These are phyloP conservation scores for Engystomops pustulosus DNA, from an alignment of 2,113 vertebrate species.

Conservation along the genomic window DNA sequence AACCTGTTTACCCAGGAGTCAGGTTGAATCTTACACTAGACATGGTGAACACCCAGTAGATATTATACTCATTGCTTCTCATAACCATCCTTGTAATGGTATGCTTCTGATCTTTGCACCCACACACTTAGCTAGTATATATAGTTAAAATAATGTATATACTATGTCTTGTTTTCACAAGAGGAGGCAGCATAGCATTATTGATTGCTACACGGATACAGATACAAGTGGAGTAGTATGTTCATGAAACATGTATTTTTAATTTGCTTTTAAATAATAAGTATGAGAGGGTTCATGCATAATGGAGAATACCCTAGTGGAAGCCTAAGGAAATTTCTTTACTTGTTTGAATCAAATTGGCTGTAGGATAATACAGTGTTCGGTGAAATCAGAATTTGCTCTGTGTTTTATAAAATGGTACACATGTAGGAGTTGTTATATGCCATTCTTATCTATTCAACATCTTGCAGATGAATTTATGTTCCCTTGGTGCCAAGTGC, in stretches of 20 bases:
- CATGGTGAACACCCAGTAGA: not conserved
- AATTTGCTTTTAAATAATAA: conserved; percentile 26
- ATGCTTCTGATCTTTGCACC: not conserved
- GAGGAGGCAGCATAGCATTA: not conserved
- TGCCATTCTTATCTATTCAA: not conserved
- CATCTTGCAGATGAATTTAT: not conserved
- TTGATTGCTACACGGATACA: not conserved
- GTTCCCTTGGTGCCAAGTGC: not conserved
- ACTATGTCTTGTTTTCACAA: not conserved
- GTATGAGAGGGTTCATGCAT: conserved; percentile 9
- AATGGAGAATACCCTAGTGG: not conserved
- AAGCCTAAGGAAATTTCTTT: conserved; percentile 9
- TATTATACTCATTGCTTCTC: conserved; percentile 1
- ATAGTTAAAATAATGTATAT: not conserved
- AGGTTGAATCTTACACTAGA: conserved; percentile 8
- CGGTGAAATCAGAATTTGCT: not conserved
- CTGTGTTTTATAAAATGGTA: conserved; percentile 11
- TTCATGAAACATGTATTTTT: conserved; percentile 28
- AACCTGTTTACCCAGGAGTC: not conserved
- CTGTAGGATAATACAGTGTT: not conserved
- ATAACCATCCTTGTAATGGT: not conserved
- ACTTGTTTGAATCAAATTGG: not conserved
- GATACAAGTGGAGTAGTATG: not conserved
- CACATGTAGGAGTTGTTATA: not conserved
- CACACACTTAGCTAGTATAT: not conserved